Evolutionary conservation across 2,888 invertebrate species (phyloP).

Genomic region (Dascillus cervinus): DNA sequence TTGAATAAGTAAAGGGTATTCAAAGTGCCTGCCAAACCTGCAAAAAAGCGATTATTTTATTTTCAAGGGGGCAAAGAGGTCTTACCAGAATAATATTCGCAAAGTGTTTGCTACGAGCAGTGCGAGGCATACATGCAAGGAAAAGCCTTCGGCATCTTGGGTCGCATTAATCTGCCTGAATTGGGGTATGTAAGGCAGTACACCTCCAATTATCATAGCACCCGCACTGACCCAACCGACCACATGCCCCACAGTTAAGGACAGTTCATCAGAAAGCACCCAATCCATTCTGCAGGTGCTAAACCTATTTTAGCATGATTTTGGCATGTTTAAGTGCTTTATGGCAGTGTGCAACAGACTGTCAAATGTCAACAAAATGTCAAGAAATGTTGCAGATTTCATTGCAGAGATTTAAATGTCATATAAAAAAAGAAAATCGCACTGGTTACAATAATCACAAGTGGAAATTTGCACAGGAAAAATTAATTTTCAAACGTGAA

Average conservation of each 20-base stretch:
- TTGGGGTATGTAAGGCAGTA: slow-evolving; percentile 93
- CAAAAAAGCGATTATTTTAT: slow-evolving; percentile 10
- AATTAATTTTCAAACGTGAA: background rate
- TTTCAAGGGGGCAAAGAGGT: slow-evolving; percentile 3
- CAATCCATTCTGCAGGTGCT: slow-evolving; percentile 54
- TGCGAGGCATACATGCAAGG: slow-evolving; percentile 91
- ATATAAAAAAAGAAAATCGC: no score
- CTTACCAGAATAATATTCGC: slow-evolving; percentile 96
- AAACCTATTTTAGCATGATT: slow-evolving; percentile 2
- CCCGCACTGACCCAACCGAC: slow-evolving; percentile 74
- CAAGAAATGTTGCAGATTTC: no score
- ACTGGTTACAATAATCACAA: background rate
- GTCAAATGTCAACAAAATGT: slow-evolving; percentile 22
- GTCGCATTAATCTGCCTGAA: slow-evolving; percentile 86
- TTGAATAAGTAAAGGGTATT: slow-evolving; percentile 89
- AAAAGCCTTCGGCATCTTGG: slow-evolving; percentile 95
- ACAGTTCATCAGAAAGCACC: slow-evolving; percentile 69
- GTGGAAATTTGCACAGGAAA: background rate
- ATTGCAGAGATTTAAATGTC: no score
- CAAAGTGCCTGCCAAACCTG: slow-evolving; percentile 98
- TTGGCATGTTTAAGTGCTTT: background rate
- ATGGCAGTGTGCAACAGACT: slow-evolving; percentile 15
- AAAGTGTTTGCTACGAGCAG: slow-evolving; percentile 93
- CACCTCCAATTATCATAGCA: slow-evolving; percentile 92
- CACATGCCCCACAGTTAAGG: slow-evolving; percentile 66